phyloP scores from a whole-genome alignment of 1,140 invertebrate genomes.

The Stenopsyche tienmushanensis region DNA sequence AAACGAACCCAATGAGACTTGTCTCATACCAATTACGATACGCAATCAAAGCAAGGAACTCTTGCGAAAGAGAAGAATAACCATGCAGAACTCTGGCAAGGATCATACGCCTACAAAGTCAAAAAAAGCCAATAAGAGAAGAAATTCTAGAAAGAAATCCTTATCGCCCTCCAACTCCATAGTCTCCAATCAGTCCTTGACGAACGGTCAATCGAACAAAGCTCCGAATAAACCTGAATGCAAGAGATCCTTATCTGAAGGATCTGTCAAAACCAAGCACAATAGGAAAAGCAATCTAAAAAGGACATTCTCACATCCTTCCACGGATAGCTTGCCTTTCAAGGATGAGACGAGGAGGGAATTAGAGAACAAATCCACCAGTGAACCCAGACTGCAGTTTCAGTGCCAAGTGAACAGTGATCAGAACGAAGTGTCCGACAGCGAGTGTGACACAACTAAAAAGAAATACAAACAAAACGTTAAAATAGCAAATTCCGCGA shows the following conservation, averaged over 20 bases:
- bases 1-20: constrained; percentile 5
- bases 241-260: constrained; percentile 54
- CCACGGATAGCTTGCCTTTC: constrained; percentile 29
- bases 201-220: constrained; percentile 37
- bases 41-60: not conserved
- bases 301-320: constrained; percentile 54
- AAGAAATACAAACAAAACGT: constrained; percentile 36
- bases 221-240: constrained; percentile 48
- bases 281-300: constrained; percentile 52
- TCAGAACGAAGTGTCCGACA: constrained; percentile 9
- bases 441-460: constrained; percentile 27
- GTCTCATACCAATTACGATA: not conserved
- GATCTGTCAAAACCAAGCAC: constrained; percentile 53
- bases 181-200: constrained; percentile 44
- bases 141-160: constrained; percentile 56
- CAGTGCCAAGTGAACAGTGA: not conserved
- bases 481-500: constrained; percentile 20
- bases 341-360: constrained; percentile 38
- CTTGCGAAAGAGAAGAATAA: constrained; percentile 25
- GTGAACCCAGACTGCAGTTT: not conserved
- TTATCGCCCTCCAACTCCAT: constrained; percentile 55
- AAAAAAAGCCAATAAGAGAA: constrained; percentile 52
- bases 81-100: constrained; percentile 43
- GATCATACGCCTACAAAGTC: constrained; percentile 49
- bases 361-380: constrained; percentile 4